phyloP scores from a whole-genome alignment of 2,888 invertebrate genomes.

The Proisotoma minuta region DNA sequence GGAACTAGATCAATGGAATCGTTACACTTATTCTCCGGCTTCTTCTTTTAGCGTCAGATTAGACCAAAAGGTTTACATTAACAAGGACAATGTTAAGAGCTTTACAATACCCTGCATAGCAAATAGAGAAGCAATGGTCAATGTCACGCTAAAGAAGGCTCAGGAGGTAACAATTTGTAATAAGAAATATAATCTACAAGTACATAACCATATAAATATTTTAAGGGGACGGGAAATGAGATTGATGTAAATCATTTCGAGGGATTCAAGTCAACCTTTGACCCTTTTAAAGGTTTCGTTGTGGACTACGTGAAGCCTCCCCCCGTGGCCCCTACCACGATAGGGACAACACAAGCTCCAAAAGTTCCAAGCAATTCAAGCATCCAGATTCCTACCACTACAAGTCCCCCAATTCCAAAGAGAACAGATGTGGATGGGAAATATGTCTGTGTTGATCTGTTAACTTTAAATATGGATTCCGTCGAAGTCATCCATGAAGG shows the following conservation, averaged over 20 bases:
- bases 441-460: neutral
- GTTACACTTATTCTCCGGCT: neutral
- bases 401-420: neutral
- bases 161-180: too few species aligned
- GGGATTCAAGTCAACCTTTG: neutral
- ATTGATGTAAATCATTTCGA: neutral
- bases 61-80: neutral
- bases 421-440: neutral
- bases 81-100: neutral
- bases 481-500: neutral
- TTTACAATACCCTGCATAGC: constrained; percentile 2
- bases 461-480: neutral
- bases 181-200: too few species aligned
- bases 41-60: neutral
- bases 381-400: neutral
- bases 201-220: neutral
- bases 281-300: neutral
- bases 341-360: neutral
- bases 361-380: neutral
- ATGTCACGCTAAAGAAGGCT: neutral
- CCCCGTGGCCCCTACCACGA: neutral
- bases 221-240: neutral
- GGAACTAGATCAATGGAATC: neutral
- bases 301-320: neutral
- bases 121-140: neutral